Evolutionary conservation across 2,888 invertebrate genomes (phyloP).

Genomic region (Watsonalla cultraria): DNA sequence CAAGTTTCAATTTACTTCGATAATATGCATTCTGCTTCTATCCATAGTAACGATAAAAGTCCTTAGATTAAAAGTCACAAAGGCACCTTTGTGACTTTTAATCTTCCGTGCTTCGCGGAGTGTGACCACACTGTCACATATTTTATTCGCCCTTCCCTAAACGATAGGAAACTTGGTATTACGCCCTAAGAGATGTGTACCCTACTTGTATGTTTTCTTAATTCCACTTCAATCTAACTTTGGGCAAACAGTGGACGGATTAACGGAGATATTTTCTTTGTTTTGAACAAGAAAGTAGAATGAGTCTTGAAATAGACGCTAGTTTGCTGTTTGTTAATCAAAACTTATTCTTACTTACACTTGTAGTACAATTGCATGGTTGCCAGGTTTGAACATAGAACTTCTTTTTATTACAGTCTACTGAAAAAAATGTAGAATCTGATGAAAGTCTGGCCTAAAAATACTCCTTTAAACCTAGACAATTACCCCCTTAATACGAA

Average conservation of each 20-base stretch:
- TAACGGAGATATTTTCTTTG: not conserved
- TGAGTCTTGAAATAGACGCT: not conserved
- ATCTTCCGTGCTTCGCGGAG: conserved; percentile 63
- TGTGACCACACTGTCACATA: conserved; percentile 68
- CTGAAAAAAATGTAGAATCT: too few relatives aligned
- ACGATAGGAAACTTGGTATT: conserved; percentile 31
- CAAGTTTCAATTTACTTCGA: too few relatives aligned
- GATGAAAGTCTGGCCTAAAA: too few relatives aligned
- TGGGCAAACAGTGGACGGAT: not conserved
- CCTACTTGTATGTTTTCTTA: conserved; percentile 9
- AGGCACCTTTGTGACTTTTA: too few relatives aligned
- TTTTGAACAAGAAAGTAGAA: not conserved
- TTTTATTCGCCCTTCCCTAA: conserved; percentile 52
- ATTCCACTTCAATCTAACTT: conserved; percentile 1
- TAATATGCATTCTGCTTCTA: too few relatives aligned
- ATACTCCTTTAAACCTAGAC: too few relatives aligned
- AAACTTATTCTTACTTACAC: too few relatives aligned
- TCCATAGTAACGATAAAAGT: too few relatives aligned
- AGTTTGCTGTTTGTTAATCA: not conserved
- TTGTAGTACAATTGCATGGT: too few relatives aligned
- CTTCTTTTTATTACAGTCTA: too few relatives aligned
- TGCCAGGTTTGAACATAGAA: too few relatives aligned
- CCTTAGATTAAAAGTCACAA: conserved; percentile 37
- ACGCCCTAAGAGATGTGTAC: conserved; percentile 22
- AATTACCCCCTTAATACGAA: too few relatives aligned